Conservation (phyloP, 2,113 vertebrate species). For the Dipodomys stephensi region DNA sequence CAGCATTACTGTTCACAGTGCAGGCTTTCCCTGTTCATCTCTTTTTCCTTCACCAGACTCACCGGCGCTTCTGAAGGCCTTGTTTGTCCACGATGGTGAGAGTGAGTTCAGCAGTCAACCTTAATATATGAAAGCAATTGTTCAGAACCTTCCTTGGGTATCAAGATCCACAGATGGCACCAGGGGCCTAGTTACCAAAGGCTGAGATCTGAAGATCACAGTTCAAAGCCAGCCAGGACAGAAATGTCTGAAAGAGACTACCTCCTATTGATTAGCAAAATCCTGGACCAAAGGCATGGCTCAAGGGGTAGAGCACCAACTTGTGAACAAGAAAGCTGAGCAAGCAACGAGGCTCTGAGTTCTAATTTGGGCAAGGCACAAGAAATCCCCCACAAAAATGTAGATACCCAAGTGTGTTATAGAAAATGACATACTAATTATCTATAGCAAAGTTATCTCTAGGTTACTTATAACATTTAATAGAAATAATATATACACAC, state of each 20-base stretch:
- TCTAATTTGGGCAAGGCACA: too few relatives aligned
- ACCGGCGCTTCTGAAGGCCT: neutral
- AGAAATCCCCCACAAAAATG: too few relatives aligned
- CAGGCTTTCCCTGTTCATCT: rapidly evolving
- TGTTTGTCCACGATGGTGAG: neutral
- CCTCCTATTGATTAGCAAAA: too few relatives aligned
- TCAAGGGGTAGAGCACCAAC: too few relatives aligned
- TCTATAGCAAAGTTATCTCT: neutral
- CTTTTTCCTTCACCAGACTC: neutral
- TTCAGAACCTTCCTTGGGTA: neutral
- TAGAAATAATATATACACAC: neutral
- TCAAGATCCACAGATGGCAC: neutral
- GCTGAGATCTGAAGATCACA: too few relatives aligned
- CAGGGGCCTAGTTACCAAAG: too few relatives aligned
- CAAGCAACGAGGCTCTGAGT: too few relatives aligned
- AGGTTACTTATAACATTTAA: neutral
- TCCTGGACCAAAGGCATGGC: too few relatives aligned
- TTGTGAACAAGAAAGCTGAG: too few relatives aligned
- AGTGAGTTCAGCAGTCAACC: neutral
- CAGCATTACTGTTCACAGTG: neutral
- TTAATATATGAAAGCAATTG: neutral
- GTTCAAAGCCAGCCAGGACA: too few relatives aligned
- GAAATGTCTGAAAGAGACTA: too few relatives aligned
- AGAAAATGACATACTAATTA: neutral
- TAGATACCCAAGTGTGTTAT: neutral